A percentile compares a stretch with the other conserved stretches of the same genome.
These are phyloP conservation scores for Octomys mimax DNA, from an alignment of 2,797 vertebrate species.

Conservation along the genomic window DNA sequence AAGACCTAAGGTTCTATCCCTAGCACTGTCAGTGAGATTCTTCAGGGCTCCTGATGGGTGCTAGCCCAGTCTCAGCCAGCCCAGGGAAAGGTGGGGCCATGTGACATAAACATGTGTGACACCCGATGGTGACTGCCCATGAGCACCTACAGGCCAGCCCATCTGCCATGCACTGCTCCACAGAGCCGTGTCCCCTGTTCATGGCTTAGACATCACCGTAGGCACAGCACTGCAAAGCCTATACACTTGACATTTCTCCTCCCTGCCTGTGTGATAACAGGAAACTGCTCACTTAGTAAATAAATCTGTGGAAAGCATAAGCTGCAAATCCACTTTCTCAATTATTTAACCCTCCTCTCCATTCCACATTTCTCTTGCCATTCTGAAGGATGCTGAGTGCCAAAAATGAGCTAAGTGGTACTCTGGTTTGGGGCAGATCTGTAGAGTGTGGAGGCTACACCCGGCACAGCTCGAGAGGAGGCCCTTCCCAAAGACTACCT, in stretches of 20 bases:
- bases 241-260: slow-evolving; percentile 66
- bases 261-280: slow-evolving; percentile 75
- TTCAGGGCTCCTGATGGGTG: not conserved
- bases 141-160: not conserved
- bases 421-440: not conserved
- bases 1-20: not conserved
- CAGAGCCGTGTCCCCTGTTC: not conserved
- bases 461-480: not conserved
- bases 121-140: not conserved
- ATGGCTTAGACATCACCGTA: not conserved
- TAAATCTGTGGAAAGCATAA: slow-evolving; percentile 71
- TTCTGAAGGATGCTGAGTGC: not conserved
- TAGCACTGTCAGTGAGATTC: not conserved
- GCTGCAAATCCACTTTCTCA: slow-evolving; percentile 16
- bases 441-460: not conserved
- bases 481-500: not conserved
- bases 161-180: not conserved
- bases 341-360: not conserved
- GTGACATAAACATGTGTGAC: not conserved
- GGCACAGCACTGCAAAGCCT: not conserved
- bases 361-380: slow-evolving; percentile 27
- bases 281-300: slow-evolving; percentile 73
- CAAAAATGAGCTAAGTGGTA: not conserved
- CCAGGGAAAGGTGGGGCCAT: not conserved
- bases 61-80: not conserved